These are phyloP conservation scores for Phalacrocorax aristotelis DNA, from an alignment of 2,113 vertebrate species.

Conservation along the genomic window DNA sequence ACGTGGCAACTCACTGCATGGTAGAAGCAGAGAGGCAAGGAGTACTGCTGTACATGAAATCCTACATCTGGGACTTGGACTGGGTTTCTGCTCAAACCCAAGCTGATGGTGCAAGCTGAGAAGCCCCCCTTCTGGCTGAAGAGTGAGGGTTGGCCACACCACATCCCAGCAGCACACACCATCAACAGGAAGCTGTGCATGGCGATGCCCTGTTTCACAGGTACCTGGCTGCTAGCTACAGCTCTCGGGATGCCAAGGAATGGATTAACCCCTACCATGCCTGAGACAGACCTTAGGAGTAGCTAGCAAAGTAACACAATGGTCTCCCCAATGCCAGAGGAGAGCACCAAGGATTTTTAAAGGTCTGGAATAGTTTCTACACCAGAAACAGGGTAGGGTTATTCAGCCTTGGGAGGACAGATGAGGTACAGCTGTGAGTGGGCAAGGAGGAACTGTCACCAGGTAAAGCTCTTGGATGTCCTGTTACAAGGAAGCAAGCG, in stretches of 20 bases:
- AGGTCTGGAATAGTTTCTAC: background rate
- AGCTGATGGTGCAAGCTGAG: background rate
- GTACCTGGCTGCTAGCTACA: background rate
- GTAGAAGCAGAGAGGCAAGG: background rate
- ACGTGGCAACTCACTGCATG: background rate
- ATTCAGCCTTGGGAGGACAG: background rate
- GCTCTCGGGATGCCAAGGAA: rapidly evolving
- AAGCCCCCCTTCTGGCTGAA: background rate
- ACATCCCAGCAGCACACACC: background rate
- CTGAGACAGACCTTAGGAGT: background rate
- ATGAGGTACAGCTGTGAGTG: background rate
- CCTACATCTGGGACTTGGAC: background rate
- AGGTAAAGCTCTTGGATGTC: background rate
- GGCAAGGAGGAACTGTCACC: background rate
- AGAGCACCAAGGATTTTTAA: background rate
- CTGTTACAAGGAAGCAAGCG: background rate
- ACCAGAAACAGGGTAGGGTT: background rate
- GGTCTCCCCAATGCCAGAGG: background rate
- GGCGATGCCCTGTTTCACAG: background rate
- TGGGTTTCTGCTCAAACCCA: background rate
- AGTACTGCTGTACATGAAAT: background rate
- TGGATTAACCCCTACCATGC: background rate
- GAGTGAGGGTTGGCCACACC: background rate
- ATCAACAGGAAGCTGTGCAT: background rate
- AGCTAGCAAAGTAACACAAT: background rate